Conservation (phyloP, 1,140 invertebrate genomes). For the Sarcophaga bullata region DNA sequence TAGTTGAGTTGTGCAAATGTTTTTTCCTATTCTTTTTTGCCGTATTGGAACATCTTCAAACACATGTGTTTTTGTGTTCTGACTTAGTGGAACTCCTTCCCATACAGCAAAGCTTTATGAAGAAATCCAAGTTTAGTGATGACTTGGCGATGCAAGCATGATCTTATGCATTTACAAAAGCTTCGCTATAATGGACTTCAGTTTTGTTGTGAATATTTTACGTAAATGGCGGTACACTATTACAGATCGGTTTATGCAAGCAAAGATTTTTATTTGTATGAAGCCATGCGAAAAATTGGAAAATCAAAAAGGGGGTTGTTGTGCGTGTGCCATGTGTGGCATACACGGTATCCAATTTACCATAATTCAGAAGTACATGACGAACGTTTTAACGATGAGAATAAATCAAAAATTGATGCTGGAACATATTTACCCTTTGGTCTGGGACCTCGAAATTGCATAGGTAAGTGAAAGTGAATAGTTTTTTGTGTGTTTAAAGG, state of each 20-base stretch:
- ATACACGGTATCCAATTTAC: constrained; percentile 67
- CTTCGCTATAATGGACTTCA: constrained; percentile 66
- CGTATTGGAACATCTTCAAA: constrained; percentile 60
- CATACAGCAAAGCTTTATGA: constrained; percentile 59
- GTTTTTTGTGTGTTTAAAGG: neutral
- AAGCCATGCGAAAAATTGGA: constrained; percentile 31
- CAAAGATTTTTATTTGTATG: constrained; percentile 50
- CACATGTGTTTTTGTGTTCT: constrained; percentile 51
- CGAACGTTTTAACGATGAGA: constrained; percentile 67
- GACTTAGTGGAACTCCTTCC: constrained; percentile 54
- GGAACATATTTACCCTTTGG: constrained; percentile 60
- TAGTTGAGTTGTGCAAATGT: constrained; percentile 59
- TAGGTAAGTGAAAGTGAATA: constrained; percentile 55
- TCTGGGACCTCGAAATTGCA: constrained; percentile 63
- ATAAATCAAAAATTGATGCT: constrained; percentile 53
- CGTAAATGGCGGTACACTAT: constrained; percentile 67
- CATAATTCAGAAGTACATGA: constrained; percentile 66
- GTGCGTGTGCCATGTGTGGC: constrained; percentile 61
- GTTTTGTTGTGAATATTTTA: constrained; percentile 66
- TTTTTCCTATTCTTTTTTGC: constrained; percentile 65
- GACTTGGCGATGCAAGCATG: constrained; percentile 49
- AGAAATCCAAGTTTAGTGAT: constrained; percentile 54
- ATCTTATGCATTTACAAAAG: constrained; percentile 54
- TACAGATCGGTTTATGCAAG: constrained; percentile 65
- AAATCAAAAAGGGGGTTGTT: constrained; percentile 42